Percentiles rank a stretch among this genome's conserved stretches.
phyloP scores from a whole-genome alignment of 2,888 invertebrate genomes.

The Dynastes hyllus region DNA sequence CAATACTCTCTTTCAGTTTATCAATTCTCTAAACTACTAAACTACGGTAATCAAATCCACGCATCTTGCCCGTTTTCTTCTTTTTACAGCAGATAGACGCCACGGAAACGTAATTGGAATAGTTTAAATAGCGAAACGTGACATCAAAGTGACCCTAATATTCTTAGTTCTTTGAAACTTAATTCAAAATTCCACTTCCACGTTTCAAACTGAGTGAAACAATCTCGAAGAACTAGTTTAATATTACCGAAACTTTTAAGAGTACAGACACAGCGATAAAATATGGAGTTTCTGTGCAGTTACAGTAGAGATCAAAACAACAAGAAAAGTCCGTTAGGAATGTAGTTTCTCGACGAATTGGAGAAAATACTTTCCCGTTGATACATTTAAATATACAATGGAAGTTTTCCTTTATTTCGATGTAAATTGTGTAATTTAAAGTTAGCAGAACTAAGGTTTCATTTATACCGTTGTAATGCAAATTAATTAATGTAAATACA shows the following conservation, averaged over 20 bases:
- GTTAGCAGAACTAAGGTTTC: background rate
- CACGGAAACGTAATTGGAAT: conserved; percentile 38
- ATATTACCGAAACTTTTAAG: conserved; percentile 45
- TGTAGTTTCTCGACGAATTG: background rate
- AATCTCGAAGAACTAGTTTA: conserved; percentile 45
- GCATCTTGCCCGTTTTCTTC: background rate
- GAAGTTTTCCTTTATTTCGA: background rate
- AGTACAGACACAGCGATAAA: conserved; percentile 37
- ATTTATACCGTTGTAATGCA: background rate
- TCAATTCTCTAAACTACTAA: background rate
- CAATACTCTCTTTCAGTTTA: background rate
- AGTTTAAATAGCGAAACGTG: conserved; percentile 43
- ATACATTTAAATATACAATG: conserved; percentile 32
- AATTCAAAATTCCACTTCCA: conserved; percentile 42
- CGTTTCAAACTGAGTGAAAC: conserved; percentile 46
- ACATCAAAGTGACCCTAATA: conserved; percentile 45
- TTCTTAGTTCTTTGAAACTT: conserved; percentile 45
- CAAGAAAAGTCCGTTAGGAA: conserved; percentile 11
- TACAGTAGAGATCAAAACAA: conserved; percentile 30
- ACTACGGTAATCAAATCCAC: conserved; percentile 4
- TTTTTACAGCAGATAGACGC: conserved; percentile 1
- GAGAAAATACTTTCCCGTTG: conserved; percentile 23
- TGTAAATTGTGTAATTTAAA: background rate
- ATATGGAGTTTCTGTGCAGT: conserved; percentile 31
- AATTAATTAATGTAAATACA: background rate